These are phyloP conservation scores for Coenobita brevimanus DNA, from an alignment of 1,140 invertebrate species.

Conservation along the genomic window DNA sequence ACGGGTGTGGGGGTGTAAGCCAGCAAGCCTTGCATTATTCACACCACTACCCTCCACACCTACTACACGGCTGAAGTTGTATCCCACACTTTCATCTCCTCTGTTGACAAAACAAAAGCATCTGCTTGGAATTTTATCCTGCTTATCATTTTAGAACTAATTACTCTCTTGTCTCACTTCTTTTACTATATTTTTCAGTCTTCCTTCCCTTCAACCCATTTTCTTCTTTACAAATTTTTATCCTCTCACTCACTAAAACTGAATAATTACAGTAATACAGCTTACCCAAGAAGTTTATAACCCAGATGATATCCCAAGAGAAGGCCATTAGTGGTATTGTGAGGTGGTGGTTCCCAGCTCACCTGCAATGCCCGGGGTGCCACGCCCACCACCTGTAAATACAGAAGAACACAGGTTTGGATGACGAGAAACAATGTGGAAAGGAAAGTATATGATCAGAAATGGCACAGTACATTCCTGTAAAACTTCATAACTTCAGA, in stretches of 20 bases:
- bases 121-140: too few species aligned
- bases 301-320: constrained; percentile 83
- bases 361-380: constrained; percentile 86
- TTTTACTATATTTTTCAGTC: too few species aligned
- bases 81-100: constrained; percentile 17
- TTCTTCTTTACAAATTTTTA: too few species aligned
- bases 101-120: constrained; percentile 19
- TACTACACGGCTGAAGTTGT: constrained; percentile 48
- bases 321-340: constrained; percentile 82
- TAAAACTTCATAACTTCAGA: too few species aligned
- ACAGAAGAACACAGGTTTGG: neutral
- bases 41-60: constrained; percentile 30
- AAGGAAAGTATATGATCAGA: too few species aligned
- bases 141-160: too few species aligned
- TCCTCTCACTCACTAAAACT: too few species aligned
- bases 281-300: constrained; percentile 70
- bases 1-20: constrained; percentile 73
- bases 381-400: constrained; percentile 75
- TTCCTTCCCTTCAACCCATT: too few species aligned
- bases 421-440: too few species aligned
- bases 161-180: too few species aligned
- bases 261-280: too few species aligned
- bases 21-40: constrained; percentile 21
- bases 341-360: constrained; percentile 83
- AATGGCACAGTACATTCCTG: too few species aligned